Base-by-base conservation (phyloP, 2,113 vertebrate genomes). In the Amblyopsis rosae region DNA sequence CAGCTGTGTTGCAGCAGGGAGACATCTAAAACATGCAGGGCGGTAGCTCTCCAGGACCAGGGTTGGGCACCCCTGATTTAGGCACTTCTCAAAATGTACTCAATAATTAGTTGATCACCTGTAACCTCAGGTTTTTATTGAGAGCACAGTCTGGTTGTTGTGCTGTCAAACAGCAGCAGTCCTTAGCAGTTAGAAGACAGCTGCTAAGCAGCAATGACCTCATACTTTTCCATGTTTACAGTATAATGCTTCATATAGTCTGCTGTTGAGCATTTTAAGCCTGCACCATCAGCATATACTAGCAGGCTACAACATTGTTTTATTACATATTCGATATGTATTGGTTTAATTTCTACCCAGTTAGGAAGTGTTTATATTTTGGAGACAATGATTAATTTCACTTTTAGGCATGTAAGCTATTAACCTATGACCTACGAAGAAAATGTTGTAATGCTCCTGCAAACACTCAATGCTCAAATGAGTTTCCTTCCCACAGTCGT, bases 171-270 rank as follows among this genome's bases (percentile, higher is more conserved):
- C 5, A 41, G 45, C 53, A 41, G 6, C 5, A 41, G 35, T 41
- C 49, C 4, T 41, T 8, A 41, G 7, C 4, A 41, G 35, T 41
- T 46, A 67, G 56, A 63, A 33, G 12, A 47, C 26, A 62, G 55
- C 56, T 70, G 17, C 4, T 11, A 11, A 26, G 11, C 41, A 13
- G 50, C 49, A 32, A 17, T 65, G 50, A 65, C 49, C 69, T 83
- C 85, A 83, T 54, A 53, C 66, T 67, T 76, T 80, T 66, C 79
- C 80, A 50, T 77, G 83, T 86, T 88, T 87, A 82, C 26, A 26
- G 26, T 73, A 86, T 67, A 26, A 13, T n/a, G 67, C 58, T 76
- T 71, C 69, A 71, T 76, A 86, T 63, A 54, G 12, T 26, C 26
- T 3, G 26, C 26, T 26, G 26, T 26, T 65, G 63, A 41, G 51